Conservation (phyloP, 35 echinoderm and acorn worm genomes). For the Lytechinus pictus region DNA sequence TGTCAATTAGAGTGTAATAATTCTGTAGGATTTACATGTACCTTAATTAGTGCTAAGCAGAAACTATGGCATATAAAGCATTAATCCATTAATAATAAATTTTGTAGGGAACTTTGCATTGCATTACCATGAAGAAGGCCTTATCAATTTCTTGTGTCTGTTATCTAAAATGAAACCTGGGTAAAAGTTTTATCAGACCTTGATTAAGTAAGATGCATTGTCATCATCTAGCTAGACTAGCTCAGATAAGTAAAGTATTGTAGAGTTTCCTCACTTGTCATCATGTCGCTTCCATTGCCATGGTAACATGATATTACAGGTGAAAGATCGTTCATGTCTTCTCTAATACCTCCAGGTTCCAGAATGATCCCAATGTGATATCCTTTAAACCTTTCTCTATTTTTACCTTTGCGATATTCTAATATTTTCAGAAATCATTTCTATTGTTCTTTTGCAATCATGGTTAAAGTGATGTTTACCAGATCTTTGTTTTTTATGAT, state of each 20-base stretch:
- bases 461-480: not conserved
- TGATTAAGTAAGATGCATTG: slow-evolving; percentile 11
- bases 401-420: not conserved
- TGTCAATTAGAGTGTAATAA: too few relatives aligned
- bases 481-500: too few relatives aligned
- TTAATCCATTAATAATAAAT: too few relatives aligned
- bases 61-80: too few relatives aligned
- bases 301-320: not conserved
- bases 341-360: not conserved
- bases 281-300: not conserved
- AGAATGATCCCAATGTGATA: not conserved
- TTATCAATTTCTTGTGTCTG: not conserved
- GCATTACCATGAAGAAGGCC: not conserved
- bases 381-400: not conserved
- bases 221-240: not conserved
- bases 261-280: not conserved
- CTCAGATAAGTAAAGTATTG: not conserved
- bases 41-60: too few relatives aligned
- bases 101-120: too few relatives aligned
- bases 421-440: not conserved
- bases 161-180: not conserved
- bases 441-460: not conserved
- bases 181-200: not conserved
- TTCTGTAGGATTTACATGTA: too few relatives aligned
- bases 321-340: not conserved